Evolutionary conservation across 2,797 vertebrate species (phyloP).

Genomic region (Schizopygopsis malacanthus): DNA sequence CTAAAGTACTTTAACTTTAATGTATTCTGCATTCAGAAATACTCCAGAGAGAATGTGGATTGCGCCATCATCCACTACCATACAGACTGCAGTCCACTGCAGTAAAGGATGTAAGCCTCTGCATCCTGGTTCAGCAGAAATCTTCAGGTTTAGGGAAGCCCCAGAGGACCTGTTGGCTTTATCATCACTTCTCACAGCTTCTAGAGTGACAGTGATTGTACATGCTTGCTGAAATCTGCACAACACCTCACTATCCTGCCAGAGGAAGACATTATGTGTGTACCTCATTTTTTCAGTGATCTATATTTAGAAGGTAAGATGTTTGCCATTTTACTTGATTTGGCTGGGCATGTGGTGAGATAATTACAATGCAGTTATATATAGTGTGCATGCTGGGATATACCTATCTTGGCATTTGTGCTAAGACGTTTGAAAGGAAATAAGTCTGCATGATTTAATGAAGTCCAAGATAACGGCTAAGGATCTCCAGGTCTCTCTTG

Average conservation of each 20-base stretch:
- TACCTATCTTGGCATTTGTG: not conserved
- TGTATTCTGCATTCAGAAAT: conserved; percentile 22
- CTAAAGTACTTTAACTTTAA: conserved; percentile 1
- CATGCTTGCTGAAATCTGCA: conserved; percentile 23
- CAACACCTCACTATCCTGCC: conserved; percentile 1
- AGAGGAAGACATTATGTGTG: conserved; percentile 48
- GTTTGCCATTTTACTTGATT: conserved; percentile 28
- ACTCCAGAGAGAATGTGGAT: conserved; percentile 16
- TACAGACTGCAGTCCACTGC: conserved; percentile 37
- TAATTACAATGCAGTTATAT: not conserved
- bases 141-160: conserved; percentile 18
- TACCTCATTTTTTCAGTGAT: conserved; percentile 26
- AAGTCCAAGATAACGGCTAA: not conserved
- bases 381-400: not conserved
- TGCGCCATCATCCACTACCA: not conserved
- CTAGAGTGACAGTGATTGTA: conserved; percentile 6
- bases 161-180: conserved; percentile 16
- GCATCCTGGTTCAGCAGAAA: conserved; percentile 40
- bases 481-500: not conserved
- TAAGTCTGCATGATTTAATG: not conserved
- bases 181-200: conserved; percentile 34
- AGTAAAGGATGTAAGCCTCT: conserved; percentile 22
- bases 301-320: conserved; percentile 42
- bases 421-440: not conserved
- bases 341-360: not conserved